Conservation (phyloP, 2,113 vertebrate species). For the Oncorhynchus gorbuscha region DNA sequence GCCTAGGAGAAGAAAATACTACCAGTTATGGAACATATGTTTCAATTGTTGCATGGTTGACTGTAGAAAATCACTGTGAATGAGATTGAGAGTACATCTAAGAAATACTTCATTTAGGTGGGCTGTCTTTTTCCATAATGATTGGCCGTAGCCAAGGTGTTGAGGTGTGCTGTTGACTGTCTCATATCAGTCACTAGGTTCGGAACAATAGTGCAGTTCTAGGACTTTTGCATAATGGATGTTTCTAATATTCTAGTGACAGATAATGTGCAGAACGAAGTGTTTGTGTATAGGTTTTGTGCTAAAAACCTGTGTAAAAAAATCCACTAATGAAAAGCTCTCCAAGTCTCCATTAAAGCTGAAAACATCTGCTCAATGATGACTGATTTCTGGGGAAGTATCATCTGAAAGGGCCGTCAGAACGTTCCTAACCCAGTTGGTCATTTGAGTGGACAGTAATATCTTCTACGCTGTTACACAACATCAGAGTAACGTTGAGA, state of each 20-base stretch:
- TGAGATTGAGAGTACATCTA: too few species aligned
- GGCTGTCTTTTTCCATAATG: slow-evolving; percentile 15
- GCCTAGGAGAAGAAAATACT: slow-evolving; percentile 8
- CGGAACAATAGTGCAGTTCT: not conserved
- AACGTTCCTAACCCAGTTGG: not conserved
- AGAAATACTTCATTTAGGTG: too few species aligned
- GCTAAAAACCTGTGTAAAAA: not conserved
- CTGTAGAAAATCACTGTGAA: not conserved
- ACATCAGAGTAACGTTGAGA: slow-evolving; percentile 14
- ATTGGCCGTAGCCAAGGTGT: slow-evolving; percentile 9
- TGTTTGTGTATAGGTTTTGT: not conserved
- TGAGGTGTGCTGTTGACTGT: not conserved
- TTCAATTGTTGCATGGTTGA: slow-evolving; percentile 15
- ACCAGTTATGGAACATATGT: slow-evolving; percentile 28
- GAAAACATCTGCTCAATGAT: not conserved
- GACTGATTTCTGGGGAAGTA: not conserved
- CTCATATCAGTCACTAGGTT: not conserved
- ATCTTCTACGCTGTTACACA: not conserved
- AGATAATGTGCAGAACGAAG: not conserved
- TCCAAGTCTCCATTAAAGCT: not conserved
- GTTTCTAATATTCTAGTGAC: not conserved
- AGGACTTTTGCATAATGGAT: not conserved
- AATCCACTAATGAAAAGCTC: not conserved
- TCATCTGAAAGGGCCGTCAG: not conserved
- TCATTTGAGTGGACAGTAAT: not conserved